Base-by-base conservation (phyloP, 2,113 vertebrate species). In the Eretmochelys imbricata region DNA sequence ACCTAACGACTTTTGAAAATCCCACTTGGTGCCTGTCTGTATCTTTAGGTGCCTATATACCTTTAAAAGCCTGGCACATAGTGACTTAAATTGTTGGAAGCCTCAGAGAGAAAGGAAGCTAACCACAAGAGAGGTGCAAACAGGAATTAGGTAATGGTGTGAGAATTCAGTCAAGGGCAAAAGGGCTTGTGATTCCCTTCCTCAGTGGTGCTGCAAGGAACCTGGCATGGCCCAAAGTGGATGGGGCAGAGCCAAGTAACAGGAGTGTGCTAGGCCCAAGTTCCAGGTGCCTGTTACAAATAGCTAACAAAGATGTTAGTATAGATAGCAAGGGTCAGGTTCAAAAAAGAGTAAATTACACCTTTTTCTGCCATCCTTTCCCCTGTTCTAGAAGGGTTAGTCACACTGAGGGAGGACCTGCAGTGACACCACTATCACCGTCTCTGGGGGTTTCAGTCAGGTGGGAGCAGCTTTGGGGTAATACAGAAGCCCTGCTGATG, bases 91-190 rank as follows among this genome's bases (percentile, higher is more conserved):
- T 12, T 48, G 0, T 10, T 84, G 69, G 42, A 59, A 3, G 75
- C 75, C 83, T 91, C 76, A 78, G 76, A 84, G 14, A 12, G 84
- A 13, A 29, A 4, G n/a, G 46, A 12, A 65, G 22, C 69, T 62
- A n/a, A 57, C 13, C 29, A 65, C 76, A 55, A 49, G 19, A 65
- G 53, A 91, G 50, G 1, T 25, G 87, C 6, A 65, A 16, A 53
- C 4, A 0, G 0, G 38, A 38, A 29, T 1, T 0, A 93, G 38
- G 85, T 51, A 29, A 46, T 29, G 55, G 16, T 8, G 57, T 84
- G 35, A 13, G 0, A 1, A 35, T 1, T 1, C 20, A 85, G 7
- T 69, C 11, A 69, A 0, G 0, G n/a, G 17, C 31, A 84, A 85
- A 89, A 12, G 8, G 5, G 12, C 3, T 17, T 79, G 29, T 89